Conservation (phyloP, 2,113 vertebrate genomes). For the Elaphurus davidianus region DNA sequence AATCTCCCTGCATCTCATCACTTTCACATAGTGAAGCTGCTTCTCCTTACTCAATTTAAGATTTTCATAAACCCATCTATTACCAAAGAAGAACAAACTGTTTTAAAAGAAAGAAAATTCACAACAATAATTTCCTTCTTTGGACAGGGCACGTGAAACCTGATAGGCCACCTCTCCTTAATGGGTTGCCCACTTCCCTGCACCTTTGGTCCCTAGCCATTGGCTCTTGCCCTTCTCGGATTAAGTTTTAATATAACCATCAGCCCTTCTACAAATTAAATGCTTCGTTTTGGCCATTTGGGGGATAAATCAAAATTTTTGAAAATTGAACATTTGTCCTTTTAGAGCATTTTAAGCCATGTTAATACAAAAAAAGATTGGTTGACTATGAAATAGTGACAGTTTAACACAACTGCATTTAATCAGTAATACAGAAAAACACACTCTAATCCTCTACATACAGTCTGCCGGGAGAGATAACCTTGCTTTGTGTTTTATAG, state of each 20-base stretch:
- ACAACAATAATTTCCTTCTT: not conserved
- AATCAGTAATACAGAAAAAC: not conserved
- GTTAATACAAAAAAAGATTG: not conserved
- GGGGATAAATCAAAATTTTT: not conserved
- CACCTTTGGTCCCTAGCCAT: not conserved
- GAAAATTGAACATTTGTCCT: not conserved
- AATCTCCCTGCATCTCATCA: not conserved
- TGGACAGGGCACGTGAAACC: not conserved
- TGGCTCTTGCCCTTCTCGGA: not conserved
- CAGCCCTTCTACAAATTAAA: not conserved
- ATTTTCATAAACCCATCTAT: not conserved
- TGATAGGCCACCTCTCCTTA: not conserved
- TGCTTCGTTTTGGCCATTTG: not conserved
- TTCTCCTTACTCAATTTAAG: not conserved
- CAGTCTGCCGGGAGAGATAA: not conserved
- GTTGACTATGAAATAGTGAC: not conserved
- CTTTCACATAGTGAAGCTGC: not conserved
- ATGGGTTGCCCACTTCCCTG: not conserved
- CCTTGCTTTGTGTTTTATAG: not conserved
- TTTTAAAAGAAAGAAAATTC: not conserved
- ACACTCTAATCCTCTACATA: not conserved
- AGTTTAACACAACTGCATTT: not conserved
- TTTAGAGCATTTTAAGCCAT: not conserved
- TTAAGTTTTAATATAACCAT: not conserved
- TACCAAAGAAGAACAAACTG: not conserved